Conservation (phyloP, 2,888 invertebrate genomes). For the Emmelina monodactyla region DNA sequence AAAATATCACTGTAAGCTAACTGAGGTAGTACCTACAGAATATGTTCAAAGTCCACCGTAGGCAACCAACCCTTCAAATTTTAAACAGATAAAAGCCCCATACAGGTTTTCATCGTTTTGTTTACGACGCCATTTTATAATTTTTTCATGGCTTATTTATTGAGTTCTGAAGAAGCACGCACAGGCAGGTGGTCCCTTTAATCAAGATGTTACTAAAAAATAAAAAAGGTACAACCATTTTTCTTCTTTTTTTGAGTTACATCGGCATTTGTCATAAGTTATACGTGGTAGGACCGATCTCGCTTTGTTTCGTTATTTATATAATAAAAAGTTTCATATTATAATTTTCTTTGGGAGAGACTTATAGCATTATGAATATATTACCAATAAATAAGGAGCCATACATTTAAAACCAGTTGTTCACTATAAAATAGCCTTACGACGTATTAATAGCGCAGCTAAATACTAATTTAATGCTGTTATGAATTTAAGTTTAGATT, state of each 20-base stretch:
- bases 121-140: conserved; percentile 53
- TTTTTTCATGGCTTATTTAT: conserved; percentile 55
- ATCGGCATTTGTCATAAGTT: conserved; percentile 46
- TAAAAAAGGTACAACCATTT: conserved; percentile 46
- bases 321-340: too few relatives aligned
- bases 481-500: conserved; percentile 14
- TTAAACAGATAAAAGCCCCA: too few relatives aligned
- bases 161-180: conserved; percentile 38
- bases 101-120: conserved; percentile 48
- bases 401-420: conserved; percentile 37
- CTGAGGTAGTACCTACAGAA: too few relatives aligned
- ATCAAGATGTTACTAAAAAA: conserved; percentile 64
- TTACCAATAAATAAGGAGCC: conserved; percentile 47
- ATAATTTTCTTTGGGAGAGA: conserved; percentile 58
- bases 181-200: conserved; percentile 63
- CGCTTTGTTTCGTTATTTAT: conserved; percentile 51
- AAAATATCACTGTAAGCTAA: too few relatives aligned
- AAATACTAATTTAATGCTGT: conserved; percentile 33
- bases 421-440: conserved; percentile 38
- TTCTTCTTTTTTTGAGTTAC: conserved; percentile 57
- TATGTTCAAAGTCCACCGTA: too few relatives aligned
- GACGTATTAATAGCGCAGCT: conserved; percentile 45
- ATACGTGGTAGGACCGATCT: conserved; percentile 32
- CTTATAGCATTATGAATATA: conserved; percentile 56
- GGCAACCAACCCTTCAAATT: too few relatives aligned